phyloP scores from a whole-genome alignment of 2,888 invertebrate species.

The Dynastes hyllus region DNA sequence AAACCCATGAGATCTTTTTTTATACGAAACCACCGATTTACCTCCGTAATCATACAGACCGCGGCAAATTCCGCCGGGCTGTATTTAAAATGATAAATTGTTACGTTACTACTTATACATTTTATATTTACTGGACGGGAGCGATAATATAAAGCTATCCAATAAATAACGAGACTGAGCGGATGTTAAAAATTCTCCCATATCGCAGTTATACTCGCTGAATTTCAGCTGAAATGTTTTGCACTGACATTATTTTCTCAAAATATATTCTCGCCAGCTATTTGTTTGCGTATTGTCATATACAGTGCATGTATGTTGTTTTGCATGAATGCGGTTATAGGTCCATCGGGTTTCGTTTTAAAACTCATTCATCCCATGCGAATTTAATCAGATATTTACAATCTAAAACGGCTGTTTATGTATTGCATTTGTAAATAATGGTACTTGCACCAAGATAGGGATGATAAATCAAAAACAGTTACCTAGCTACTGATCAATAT shows the following conservation, averaged over 20 bases:
- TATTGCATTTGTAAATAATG: slow-evolving; percentile 22
- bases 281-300: slow-evolving; percentile 54
- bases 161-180: slow-evolving; percentile 60
- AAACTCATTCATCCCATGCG: slow-evolving; percentile 58
- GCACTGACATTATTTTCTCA: slow-evolving; percentile 56
- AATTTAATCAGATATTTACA: slow-evolving; percentile 48
- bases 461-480: slow-evolving; percentile 11
- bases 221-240: slow-evolving; percentile 62
- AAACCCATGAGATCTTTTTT: slow-evolving; percentile 27
- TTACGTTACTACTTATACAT: slow-evolving; percentile 50
- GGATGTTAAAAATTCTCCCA: slow-evolving; percentile 61
- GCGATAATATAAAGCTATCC: slow-evolving; percentile 60
- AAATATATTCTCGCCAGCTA: slow-evolving; percentile 59
- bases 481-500: not conserved
- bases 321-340: slow-evolving; percentile 36
- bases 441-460: not conserved
- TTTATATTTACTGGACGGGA: slow-evolving; percentile 55
- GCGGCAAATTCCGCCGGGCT: slow-evolving; percentile 35
- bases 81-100: slow-evolving; percentile 52
- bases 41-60: slow-evolving; percentile 25
- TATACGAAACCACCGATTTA: slow-evolving; percentile 16
- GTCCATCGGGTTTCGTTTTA: slow-evolving; percentile 55
- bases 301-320: slow-evolving; percentile 25
- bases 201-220: slow-evolving; percentile 60
- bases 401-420: slow-evolving; percentile 35